A percentile compares a stretch with the other conserved stretches of the same genome.
Evolutionary conservation across 2,888 invertebrate genomes (phyloP).

Genomic region (Phrixothrix hirtus): DNA sequence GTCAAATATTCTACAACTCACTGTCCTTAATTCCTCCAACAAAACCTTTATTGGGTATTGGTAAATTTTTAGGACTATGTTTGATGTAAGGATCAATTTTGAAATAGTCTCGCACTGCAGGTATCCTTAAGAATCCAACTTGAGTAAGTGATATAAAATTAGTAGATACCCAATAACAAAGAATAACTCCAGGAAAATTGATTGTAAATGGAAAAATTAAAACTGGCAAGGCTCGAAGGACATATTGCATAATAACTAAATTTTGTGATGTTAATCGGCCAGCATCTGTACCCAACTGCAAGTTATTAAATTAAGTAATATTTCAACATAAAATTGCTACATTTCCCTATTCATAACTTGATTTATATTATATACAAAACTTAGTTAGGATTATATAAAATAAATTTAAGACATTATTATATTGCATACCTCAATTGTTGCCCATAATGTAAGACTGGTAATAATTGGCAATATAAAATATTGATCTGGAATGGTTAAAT

Average conservation of each 20-base stretch:
- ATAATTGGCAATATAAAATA: constrained; percentile 83
- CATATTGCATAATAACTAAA: constrained; percentile 72
- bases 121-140: constrained; percentile 76
- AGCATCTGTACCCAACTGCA: constrained; percentile 74
- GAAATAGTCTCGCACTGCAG: constrained; percentile 72
- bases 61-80: constrained; percentile 62
- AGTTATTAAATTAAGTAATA: constrained; percentile 17
- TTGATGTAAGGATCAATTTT: constrained; percentile 70
- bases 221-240: constrained; percentile 76
- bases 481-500: constrained; percentile 90
- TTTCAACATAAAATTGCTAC: background rate
- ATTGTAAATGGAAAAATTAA: constrained; percentile 82
- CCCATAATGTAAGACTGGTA: constrained; percentile 79
- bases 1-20: constrained; percentile 53
- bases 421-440: constrained; percentile 73
- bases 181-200: constrained; percentile 85
- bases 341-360: no score
- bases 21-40: constrained; percentile 78
- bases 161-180: constrained; percentile 88
- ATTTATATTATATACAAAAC: no score
- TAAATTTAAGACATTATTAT: background rate
- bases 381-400: no score
- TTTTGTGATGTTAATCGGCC: constrained; percentile 69
- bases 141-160: constrained; percentile 85
- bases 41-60: constrained; percentile 77